These are phyloP conservation scores for Aplidium turbinatum DNA, from an alignment of 23 tunicate genomes.

Conservation along the genomic window DNA sequence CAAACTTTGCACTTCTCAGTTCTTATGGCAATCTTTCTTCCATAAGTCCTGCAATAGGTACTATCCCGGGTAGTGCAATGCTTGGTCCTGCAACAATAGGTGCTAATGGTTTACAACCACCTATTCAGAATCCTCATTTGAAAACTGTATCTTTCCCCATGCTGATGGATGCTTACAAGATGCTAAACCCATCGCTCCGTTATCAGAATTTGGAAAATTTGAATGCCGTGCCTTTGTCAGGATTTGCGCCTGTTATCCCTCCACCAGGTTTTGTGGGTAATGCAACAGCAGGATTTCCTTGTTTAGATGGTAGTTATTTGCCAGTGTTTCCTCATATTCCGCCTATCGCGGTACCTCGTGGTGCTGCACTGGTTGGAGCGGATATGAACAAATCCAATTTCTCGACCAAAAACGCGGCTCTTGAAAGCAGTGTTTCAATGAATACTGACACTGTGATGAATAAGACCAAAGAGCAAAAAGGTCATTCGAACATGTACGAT, in stretches of 20 bases:
- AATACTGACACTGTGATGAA: too few relatives aligned
- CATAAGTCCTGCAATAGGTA: too few relatives aligned
- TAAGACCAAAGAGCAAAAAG: not conserved
- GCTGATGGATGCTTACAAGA: not conserved
- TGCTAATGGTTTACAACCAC: not conserved
- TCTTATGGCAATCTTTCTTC: too few relatives aligned
- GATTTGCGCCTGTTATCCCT: not conserved
- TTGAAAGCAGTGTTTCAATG: too few relatives aligned
- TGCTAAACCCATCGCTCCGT: not conserved
- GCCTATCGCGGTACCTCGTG: not conserved
- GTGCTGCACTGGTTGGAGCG: not conserved
- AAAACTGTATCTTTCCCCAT: not conserved
- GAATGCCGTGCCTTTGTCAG: not conserved
- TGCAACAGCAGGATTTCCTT: not conserved
- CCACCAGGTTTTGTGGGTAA: not conserved
- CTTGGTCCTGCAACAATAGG: not conserved
- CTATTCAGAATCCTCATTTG: not conserved
- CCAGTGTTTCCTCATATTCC: not conserved
- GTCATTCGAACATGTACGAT: not conserved
- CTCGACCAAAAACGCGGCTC: not conserved
- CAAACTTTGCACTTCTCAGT: slow-evolving; percentile 31
- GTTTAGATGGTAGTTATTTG: not conserved
- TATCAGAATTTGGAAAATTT: slow-evolving; percentile 13
- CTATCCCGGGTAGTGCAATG: not conserved
- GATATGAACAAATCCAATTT: not conserved